These are phyloP conservation scores for Halocynthia aurantium DNA, from an alignment of 23 tunicate species.

Conservation along the genomic window DNA sequence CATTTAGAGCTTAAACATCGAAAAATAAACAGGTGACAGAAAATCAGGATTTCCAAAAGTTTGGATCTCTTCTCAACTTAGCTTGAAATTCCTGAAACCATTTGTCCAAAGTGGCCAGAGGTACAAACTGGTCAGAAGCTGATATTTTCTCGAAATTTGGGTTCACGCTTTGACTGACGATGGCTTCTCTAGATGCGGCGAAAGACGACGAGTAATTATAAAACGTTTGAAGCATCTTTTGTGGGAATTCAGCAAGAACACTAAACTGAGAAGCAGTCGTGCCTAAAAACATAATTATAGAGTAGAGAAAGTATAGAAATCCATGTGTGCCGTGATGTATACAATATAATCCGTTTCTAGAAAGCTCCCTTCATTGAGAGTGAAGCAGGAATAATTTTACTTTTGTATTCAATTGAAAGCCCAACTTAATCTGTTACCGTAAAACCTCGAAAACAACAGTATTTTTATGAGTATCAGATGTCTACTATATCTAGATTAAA, in stretches of 20 bases:
- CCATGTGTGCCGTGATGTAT: too few species aligned
- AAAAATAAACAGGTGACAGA: background rate
- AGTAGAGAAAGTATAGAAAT: too few species aligned
- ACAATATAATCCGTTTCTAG: too few species aligned
- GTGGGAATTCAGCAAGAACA: constrained; percentile 49
- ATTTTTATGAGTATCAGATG: too few species aligned
- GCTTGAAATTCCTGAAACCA: constrained; percentile 63
- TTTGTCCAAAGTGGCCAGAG: constrained; percentile 50
- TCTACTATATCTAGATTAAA: too few species aligned
- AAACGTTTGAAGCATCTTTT: constrained; percentile 47
- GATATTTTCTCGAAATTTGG: constrained; percentile 12
- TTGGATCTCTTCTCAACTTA: constrained; percentile 57
- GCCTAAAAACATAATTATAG: background rate
- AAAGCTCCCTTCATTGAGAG: too few species aligned
- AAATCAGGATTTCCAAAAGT: constrained; percentile 83
- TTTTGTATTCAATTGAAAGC: too few species aligned
- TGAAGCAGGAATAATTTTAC: too few species aligned
- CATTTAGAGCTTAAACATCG: too few species aligned
- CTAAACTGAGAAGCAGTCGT: constrained; percentile 10
- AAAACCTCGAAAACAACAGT: too few species aligned
- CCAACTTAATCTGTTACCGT: too few species aligned
- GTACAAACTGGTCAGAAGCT: constrained; percentile 48
- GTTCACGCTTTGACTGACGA: constrained; percentile 17
- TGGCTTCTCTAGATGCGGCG: constrained; percentile 34
- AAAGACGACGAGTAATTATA: constrained; percentile 70